Conservation (phyloP, 2,113 vertebrate species). For the Hoplias malabaricus region DNA sequence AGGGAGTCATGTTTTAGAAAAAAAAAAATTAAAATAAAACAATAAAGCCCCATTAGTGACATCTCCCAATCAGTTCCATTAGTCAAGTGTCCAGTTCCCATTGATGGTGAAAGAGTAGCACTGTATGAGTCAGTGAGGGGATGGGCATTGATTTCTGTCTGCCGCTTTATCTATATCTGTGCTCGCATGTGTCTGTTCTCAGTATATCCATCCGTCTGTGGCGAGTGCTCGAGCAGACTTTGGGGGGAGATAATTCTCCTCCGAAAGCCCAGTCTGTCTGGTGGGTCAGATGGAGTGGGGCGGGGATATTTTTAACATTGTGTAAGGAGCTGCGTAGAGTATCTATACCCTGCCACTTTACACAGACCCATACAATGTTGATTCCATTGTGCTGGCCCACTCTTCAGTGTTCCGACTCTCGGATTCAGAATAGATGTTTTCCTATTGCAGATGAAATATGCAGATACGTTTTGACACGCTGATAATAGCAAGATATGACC, state of each 20-base stretch:
- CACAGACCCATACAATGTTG: constrained; percentile 20
- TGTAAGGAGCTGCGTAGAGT: constrained; percentile 48
- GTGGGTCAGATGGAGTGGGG: constrained; percentile 60
- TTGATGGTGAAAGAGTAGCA: constrained; percentile 21
- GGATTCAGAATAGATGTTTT: constrained; percentile 44
- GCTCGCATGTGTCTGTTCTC: constrained; percentile 54
- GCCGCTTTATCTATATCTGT: constrained; percentile 46
- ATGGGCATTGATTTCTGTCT: constrained; percentile 51
- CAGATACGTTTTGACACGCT: constrained; percentile 53
- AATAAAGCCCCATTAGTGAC: constrained; percentile 5
- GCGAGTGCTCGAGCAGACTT: constrained; percentile 59
- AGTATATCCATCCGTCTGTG: constrained; percentile 43
- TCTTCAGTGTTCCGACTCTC: constrained; percentile 11
- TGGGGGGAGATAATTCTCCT: constrained; percentile 70
- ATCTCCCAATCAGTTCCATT: constrained; percentile 11
- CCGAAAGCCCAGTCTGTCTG: constrained; percentile 67
- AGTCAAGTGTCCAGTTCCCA: constrained; percentile 18
- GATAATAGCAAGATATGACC: constrained; percentile 53
- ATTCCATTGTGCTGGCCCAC: constrained; percentile 42
- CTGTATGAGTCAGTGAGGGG: constrained; percentile 42
- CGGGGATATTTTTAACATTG: constrained; percentile 73
- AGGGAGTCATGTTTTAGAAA: too few relatives aligned
- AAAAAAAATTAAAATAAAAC: not conserved
- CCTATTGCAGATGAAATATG: constrained; percentile 54
- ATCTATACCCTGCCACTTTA: constrained; percentile 53